These are phyloP conservation scores for Anthopleura xanthogrammica DNA, from an alignment of 92 coral and sea anemone genomes.

Conservation along the genomic window DNA sequence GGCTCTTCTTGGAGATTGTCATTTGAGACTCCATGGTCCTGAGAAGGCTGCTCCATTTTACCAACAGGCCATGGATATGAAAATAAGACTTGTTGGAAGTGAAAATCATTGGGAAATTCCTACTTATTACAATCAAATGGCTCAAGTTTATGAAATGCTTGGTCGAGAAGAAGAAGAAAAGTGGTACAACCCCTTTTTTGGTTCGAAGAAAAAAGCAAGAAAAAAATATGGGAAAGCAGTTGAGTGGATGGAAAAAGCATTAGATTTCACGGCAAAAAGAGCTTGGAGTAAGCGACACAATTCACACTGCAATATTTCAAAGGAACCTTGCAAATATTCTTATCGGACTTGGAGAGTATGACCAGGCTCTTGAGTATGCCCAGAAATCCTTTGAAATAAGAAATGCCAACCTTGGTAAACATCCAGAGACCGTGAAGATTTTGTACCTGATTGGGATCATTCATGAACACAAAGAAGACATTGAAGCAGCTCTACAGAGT, in stretches of 20 bases:
- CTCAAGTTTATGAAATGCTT: constrained; percentile 39
- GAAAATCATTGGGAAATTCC: constrained; percentile 64
- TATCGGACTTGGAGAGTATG: constrained; percentile 26
- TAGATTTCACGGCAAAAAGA: constrained; percentile 43
- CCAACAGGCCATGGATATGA: constrained; percentile 34
- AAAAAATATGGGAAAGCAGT: constrained; percentile 41
- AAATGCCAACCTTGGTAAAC: constrained; percentile 30
- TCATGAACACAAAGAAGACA: constrained; percentile 27
- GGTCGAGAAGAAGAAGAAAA: constrained; percentile 16
- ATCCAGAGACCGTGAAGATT: constrained; percentile 67
- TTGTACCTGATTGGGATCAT: constrained; percentile 56
- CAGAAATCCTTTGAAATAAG: constrained; percentile 47
- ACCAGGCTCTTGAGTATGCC: constrained; percentile 51
- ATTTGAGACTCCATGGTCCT: constrained; percentile 18
- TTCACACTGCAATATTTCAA: constrained; percentile 44
- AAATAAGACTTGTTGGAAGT: constrained; percentile 36
- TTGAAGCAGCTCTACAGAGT: constrained; percentile 32
- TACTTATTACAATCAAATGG: constrained; percentile 58
- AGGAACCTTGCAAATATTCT: constrained; percentile 70
- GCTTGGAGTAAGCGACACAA: constrained; percentile 42
- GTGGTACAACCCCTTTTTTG: neutral
- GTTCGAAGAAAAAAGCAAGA: constrained; percentile 7
- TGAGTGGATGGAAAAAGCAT: constrained; percentile 44
- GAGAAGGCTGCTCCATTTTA: constrained; percentile 31
- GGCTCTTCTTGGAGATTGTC: constrained; percentile 62